A percentile compares a stretch with the other conserved stretches of the same genome.
Evolutionary conservation across 2,113 vertebrate genomes (phyloP).

Genomic region (Trichomycterus rosablanca): DNA sequence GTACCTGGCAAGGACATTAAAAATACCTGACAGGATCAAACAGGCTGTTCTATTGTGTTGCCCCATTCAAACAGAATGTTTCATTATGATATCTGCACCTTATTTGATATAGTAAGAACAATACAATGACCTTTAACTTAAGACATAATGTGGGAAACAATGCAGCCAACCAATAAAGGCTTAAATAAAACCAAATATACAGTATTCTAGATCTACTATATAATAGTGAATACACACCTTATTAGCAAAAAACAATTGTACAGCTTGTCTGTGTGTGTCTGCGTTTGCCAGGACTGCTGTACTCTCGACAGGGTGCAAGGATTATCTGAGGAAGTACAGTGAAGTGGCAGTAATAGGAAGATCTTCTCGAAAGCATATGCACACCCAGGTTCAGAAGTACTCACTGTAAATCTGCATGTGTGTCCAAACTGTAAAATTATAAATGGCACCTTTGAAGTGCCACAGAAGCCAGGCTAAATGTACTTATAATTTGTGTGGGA

Average conservation of each 20-base stretch:
- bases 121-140: too few species aligned
- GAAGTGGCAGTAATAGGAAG: conserved; percentile 46
- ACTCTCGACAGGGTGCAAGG: conserved; percentile 43
- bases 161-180: too few species aligned
- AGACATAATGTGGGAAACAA: too few species aligned
- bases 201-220: too few species aligned
- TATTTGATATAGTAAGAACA: too few species aligned
- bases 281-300: conserved; percentile 44
- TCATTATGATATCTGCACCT: too few species aligned
- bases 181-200: too few species aligned
- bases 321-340: conserved; percentile 50
- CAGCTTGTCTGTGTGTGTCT: conserved; percentile 36
- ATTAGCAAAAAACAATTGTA: neutral
- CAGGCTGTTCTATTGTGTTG: too few species aligned
- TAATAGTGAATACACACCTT: neutral
- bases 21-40: too few species aligned
- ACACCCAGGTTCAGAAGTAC: conserved; percentile 51
- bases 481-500: neutral
- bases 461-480: neutral
- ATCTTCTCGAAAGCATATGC: conserved; percentile 44
- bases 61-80: too few species aligned
- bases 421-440: conserved; percentile 31
- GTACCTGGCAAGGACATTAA: too few species aligned
- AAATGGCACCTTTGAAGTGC: neutral
- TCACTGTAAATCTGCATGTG: conserved; percentile 17